A percentile compares a stretch with the other conserved stretches of the same genome.
These are phyloP conservation scores for Parthenolecanium corni DNA, from an alignment of 2,888 invertebrate species.

Conservation along the genomic window DNA sequence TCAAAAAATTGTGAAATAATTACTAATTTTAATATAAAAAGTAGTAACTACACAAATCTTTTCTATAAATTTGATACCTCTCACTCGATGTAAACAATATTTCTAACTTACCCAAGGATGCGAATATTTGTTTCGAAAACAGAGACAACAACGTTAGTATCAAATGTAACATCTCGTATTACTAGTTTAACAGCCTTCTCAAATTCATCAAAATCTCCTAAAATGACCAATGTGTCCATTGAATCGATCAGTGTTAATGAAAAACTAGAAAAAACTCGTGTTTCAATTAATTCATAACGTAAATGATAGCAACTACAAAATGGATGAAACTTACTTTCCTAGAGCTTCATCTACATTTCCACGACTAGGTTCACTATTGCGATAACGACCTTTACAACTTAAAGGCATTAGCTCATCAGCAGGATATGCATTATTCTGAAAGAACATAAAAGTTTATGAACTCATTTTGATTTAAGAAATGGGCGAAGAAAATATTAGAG, in stretches of 20 bases:
- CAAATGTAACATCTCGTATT: constrained; percentile 76
- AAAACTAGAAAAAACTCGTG: constrained; percentile 63
- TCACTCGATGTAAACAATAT: not conserved
- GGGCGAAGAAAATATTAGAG: not conserved
- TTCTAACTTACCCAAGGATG: constrained; percentile 84
- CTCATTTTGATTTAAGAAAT: not conserved
- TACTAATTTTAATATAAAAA: not conserved
- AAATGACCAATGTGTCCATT: constrained; percentile 78
- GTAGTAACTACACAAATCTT: not conserved
- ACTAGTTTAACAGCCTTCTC: constrained; percentile 79
- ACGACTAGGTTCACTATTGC: constrained; percentile 77
- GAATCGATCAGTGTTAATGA: constrained; percentile 91
- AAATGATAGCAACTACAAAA: not conserved
- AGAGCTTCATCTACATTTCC: constrained; percentile 94
- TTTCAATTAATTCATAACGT: too few species aligned
- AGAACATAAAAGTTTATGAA: constrained; percentile 20
- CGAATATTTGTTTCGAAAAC: constrained; percentile 98
- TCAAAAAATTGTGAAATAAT: too few species aligned
- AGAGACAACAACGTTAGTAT: constrained; percentile 87
- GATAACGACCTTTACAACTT: constrained; percentile 81
- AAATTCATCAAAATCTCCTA: constrained; percentile 90
- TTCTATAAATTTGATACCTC: not conserved
- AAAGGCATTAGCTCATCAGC: constrained; percentile 98
- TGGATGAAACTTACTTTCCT: constrained; percentile 68
- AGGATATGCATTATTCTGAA: constrained; percentile 78